Evolutionary conservation across 2,888 invertebrate genomes (phyloP).

Genomic region (Falcaria lacertinaria): DNA sequence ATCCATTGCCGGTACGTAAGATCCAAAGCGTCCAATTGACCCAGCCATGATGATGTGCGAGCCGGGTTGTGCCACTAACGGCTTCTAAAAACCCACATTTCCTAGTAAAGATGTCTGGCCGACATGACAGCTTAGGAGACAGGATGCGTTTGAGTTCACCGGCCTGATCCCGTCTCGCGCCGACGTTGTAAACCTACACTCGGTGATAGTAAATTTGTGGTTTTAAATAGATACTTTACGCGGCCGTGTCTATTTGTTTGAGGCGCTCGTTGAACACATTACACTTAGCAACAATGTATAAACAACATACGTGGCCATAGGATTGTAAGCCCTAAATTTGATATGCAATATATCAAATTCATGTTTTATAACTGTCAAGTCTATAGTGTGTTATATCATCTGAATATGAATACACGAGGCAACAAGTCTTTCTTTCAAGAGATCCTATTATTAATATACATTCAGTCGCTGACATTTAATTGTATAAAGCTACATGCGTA

Average conservation of each 20-base stretch:
- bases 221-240: constrained; percentile 49
- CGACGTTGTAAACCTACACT: constrained; percentile 56
- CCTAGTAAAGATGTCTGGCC: constrained; percentile 65
- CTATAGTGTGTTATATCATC: constrained; percentile 20
- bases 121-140: constrained; percentile 62
- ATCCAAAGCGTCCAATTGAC: constrained; percentile 53
- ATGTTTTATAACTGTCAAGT: constrained; percentile 14
- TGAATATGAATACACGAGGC: constrained; percentile 25
- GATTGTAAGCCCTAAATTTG: not conserved
- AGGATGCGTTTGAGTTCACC: constrained; percentile 69
- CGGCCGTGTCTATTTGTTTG: constrained; percentile 26
- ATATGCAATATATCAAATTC: constrained; percentile 9
- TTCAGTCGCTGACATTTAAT: constrained; percentile 62
- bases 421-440: too few species aligned
- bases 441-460: constrained; percentile 48
- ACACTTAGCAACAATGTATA: constrained; percentile 6
- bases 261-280: constrained; percentile 18
- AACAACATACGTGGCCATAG: not conserved
- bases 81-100: constrained; percentile 72
- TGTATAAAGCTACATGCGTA: constrained; percentile 52
- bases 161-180: constrained; percentile 49
- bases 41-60: constrained; percentile 53
- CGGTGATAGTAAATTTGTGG: constrained; percentile 53
- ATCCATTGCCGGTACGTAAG: constrained; percentile 35
- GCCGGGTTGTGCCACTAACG: constrained; percentile 61